phyloP scores from a whole-genome alignment of 2,113 vertebrate species.

The Crypturellus undulatus region DNA sequence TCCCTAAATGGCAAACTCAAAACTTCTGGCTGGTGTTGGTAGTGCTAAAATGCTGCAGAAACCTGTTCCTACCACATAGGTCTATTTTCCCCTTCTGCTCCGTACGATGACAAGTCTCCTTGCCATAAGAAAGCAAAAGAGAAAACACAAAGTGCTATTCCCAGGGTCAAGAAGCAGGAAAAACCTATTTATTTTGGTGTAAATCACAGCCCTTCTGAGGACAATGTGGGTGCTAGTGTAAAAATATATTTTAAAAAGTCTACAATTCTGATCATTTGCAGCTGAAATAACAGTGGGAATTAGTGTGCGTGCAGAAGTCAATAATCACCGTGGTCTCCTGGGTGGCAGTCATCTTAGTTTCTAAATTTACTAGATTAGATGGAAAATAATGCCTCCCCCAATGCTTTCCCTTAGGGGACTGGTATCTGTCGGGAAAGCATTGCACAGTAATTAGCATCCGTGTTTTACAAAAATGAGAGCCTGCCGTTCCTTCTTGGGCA shows the following conservation, averaged over 20 bases:
- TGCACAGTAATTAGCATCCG: background rate
- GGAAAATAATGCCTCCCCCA: slow-evolving; percentile 28
- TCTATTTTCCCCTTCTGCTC: background rate
- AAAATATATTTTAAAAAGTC: too few species aligned
- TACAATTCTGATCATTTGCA: background rate
- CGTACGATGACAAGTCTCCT: background rate
- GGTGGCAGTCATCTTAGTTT: background rate
- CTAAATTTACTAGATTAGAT: slow-evolving; percentile 11
- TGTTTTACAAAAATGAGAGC: background rate
- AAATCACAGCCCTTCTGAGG: fast-evolving
- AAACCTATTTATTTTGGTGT: background rate
- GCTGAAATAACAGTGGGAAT: background rate
- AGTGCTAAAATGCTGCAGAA: background rate
- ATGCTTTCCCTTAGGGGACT: background rate
- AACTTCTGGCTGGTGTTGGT: background rate
- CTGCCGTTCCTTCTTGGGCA: background rate
- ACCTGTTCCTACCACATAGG: background rate
- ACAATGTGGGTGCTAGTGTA: background rate
- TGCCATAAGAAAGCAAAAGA: background rate
- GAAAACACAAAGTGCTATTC: background rate
- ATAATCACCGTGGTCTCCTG: slow-evolving; percentile 1
- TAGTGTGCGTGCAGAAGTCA: background rate
- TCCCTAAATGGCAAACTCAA: background rate
- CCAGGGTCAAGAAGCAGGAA: background rate
- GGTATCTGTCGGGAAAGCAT: background rate